These are phyloP conservation scores for Pilophorus perplexus DNA, from an alignment of 2,888 invertebrate genomes.

Conservation along the genomic window DNA sequence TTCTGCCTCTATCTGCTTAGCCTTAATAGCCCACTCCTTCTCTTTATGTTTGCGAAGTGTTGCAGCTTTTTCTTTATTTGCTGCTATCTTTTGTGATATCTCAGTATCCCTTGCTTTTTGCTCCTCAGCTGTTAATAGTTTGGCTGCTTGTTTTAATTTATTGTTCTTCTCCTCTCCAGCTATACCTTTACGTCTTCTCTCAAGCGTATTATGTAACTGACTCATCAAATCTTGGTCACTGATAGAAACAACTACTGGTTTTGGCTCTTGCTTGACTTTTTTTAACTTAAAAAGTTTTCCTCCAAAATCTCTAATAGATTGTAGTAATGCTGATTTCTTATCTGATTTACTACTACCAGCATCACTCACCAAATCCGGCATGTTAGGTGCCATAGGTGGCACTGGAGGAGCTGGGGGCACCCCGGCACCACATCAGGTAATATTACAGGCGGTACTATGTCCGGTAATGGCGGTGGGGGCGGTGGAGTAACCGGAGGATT, in stretches of 20 bases:
- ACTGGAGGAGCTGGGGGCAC: not conserved
- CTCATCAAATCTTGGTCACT: not conserved
- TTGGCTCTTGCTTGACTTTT: not conserved
- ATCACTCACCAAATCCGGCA: not conserved
- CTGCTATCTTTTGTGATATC: not conserved
- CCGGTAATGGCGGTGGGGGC: not conserved
- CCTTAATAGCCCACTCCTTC: not conserved
- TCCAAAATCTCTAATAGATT: not conserved
- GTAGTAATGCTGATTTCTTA: not conserved
- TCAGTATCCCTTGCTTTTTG: not conserved
- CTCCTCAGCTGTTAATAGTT: not conserved
- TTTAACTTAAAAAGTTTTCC: not conserved
- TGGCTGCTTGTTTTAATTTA: not conserved
- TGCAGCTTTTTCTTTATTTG: not conserved
- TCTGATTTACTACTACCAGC: not conserved
- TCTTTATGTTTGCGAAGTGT: not conserved
- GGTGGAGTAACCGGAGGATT: not conserved
- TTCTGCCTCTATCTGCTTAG: not conserved
- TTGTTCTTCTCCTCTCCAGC: not conserved
- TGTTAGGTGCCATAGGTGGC: not conserved
- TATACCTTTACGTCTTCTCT: not conserved
- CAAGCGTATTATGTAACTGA: too few relatives aligned
- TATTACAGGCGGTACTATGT: not conserved
- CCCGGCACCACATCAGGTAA: not conserved
- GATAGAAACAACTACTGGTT: not conserved